These are phyloP conservation scores for Drosophila hamatofila DNA, from an alignment of 2,888 invertebrate genomes.

Conservation along the genomic window DNA sequence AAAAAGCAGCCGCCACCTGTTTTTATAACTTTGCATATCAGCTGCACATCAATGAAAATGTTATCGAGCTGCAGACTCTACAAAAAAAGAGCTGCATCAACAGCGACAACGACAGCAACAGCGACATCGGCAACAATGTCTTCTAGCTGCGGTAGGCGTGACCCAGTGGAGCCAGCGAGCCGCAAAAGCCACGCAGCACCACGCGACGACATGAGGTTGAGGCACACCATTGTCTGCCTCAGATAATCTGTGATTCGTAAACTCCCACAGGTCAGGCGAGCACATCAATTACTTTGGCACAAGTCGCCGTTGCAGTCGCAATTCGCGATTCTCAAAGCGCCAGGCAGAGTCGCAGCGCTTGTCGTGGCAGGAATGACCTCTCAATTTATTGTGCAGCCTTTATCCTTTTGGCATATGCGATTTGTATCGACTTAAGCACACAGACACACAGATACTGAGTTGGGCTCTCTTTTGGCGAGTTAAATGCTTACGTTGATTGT, in stretches of 20 bases:
- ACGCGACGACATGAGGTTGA: constrained; percentile 73
- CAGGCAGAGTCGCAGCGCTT: constrained; percentile 23
- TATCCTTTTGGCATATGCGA: constrained; percentile 80
- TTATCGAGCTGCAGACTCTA: constrained; percentile 42
- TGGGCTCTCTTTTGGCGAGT: constrained; percentile 41
- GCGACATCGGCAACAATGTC: constrained; percentile 7
- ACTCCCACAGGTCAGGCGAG: constrained; percentile 84
- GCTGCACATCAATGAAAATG: constrained; percentile 63
- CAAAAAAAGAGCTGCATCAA: background rate
- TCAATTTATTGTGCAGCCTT: constrained; percentile 79
- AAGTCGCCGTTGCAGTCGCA: constrained; percentile 58
- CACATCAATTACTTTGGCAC: constrained; percentile 84
- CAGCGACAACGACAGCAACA: background rate
- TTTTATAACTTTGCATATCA: constrained; percentile 59
- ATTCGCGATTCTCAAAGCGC: constrained; percentile 38
- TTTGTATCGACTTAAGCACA: constrained; percentile 78
- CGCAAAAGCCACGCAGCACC: constrained; percentile 30
- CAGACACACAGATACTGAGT: constrained; percentile 19
- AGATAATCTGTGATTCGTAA: constrained; percentile 84
- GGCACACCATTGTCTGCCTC: constrained; percentile 79
- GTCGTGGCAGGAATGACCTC: constrained; percentile 76
- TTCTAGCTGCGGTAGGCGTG: constrained; percentile 50
- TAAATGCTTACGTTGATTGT: constrained; percentile 83
- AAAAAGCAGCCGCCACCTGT: constrained; percentile 52
- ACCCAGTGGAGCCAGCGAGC: constrained; percentile 47